Evolutionary conservation across 2,113 vertebrate genomes (phyloP).

Genomic region (Parus major): DNA sequence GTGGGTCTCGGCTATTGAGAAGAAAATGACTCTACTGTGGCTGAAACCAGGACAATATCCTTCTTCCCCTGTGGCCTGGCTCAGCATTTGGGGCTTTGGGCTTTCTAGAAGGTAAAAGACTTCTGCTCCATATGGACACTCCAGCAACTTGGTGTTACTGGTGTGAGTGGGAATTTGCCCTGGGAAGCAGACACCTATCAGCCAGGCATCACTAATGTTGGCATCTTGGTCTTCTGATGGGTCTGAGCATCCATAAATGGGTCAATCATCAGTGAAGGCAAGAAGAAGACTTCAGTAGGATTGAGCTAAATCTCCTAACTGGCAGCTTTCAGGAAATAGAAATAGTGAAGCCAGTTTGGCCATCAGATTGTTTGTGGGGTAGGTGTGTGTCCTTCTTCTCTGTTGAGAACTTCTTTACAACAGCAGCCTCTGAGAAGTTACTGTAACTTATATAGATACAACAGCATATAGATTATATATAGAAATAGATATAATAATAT

Average conservation of each 20-base stretch:
- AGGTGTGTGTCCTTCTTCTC: not conserved
- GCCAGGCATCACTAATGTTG: accelerated
- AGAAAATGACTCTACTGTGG: not conserved
- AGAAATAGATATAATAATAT: too few species aligned
- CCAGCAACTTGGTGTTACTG: not conserved
- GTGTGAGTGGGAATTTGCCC: not conserved
- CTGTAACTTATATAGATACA: not conserved
- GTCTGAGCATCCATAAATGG: not conserved
- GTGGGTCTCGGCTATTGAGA: not conserved
- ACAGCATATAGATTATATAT: too few species aligned
- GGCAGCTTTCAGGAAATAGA: not conserved
- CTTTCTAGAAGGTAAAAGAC: accelerated
- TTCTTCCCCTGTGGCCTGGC: not conserved
- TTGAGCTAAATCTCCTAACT: not conserved
- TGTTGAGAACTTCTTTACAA: not conserved
- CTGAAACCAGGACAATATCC: not conserved
- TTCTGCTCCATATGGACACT: not conserved
- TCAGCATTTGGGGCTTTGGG: not conserved
- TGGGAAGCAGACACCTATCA: not conserved
- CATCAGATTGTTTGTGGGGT: not conserved
- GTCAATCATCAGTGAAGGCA: not conserved
- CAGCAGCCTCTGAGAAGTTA: not conserved
- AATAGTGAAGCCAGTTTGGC: not conserved
- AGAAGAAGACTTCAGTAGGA: not conserved
- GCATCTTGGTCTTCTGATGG: not conserved